phyloP scores from a whole-genome alignment of 2,888 invertebrate species.

The Cyaniris semiargus region DNA sequence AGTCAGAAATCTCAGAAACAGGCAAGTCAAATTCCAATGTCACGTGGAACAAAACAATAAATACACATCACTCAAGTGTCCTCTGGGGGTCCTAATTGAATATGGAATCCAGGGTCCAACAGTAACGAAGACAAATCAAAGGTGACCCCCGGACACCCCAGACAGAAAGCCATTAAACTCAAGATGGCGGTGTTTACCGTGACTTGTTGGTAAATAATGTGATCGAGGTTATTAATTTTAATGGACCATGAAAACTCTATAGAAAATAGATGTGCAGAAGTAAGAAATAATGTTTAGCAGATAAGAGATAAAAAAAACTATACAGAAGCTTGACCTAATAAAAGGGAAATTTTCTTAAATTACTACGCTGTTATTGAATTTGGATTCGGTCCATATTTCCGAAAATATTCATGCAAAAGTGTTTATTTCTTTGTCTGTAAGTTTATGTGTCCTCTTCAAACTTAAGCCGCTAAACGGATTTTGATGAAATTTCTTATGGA shows the following conservation, averaged over 20 bases:
- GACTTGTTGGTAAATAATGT: slow-evolving; percentile 51
- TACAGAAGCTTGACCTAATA: no score
- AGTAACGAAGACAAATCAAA: slow-evolving; percentile 79
- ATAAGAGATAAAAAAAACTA: not conserved
- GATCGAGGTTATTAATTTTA: slow-evolving; percentile 34
- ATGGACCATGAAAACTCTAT: not conserved
- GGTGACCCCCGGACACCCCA: slow-evolving; percentile 60
- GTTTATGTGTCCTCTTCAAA: no score
- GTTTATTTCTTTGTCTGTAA: no score
- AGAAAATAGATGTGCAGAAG: not conserved
- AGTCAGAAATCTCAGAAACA: not conserved
- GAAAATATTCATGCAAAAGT: no score
- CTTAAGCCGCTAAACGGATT: no score
- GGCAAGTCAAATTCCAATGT: not conserved
- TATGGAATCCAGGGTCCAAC: slow-evolving; percentile 41
- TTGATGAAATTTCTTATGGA: no score
- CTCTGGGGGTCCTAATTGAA: slow-evolving; percentile 48
- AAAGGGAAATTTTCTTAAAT: no score
- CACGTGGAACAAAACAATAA: slow-evolving; percentile 14
- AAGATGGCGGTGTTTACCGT: slow-evolving; percentile 69
- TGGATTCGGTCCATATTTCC: no score
- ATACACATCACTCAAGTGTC: slow-evolving; percentile 37
- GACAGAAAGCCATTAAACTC: slow-evolving; percentile 73
- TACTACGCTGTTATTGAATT: no score
- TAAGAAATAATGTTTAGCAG: no score